Evolutionary conservation across 2,113 vertebrate genomes (phyloP).

Genomic region (Callocephalon fimbriatum): DNA sequence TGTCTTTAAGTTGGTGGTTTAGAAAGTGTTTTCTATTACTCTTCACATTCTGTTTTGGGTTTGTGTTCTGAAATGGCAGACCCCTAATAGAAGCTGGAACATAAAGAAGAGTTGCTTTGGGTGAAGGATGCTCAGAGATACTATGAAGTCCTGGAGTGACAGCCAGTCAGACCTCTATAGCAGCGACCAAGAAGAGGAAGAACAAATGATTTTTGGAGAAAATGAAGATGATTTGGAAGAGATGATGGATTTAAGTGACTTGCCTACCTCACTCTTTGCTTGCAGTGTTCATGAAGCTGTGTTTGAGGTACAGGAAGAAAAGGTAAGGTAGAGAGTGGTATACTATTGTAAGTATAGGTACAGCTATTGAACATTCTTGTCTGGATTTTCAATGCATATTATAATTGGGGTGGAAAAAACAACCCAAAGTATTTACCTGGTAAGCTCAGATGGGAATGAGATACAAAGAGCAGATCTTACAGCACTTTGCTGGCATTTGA

Average conservation of each 20-base stretch:
- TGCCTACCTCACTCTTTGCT: conserved; percentile 91
- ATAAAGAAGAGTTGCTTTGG: neutral
- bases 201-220: conserved; percentile 91
- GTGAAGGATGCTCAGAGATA: conserved; percentile 84
- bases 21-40: neutral
- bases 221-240: conserved; percentile 88
- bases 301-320: conserved; percentile 86
- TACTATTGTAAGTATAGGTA: neutral
- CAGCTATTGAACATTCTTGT: neutral
- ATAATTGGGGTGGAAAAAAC: neutral
- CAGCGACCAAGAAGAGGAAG: conserved; percentile 91
- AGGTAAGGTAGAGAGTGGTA: conserved; percentile 75
- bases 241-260: conserved; percentile 94
- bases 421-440: neutral
- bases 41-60: neutral
- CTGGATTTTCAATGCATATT: neutral
- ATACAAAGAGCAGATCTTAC: neutral
- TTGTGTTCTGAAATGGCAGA: neutral
- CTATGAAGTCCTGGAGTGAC: conserved; percentile 86
- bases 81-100: neutral
- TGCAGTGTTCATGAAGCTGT: conserved; percentile 89
- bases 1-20: neutral
- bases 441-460: neutral
- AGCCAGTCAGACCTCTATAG: conserved; percentile 88
- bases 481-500: neutral